phyloP scores from a whole-genome alignment of 2,113 vertebrate species.

The Orycteropus afer region DNA sequence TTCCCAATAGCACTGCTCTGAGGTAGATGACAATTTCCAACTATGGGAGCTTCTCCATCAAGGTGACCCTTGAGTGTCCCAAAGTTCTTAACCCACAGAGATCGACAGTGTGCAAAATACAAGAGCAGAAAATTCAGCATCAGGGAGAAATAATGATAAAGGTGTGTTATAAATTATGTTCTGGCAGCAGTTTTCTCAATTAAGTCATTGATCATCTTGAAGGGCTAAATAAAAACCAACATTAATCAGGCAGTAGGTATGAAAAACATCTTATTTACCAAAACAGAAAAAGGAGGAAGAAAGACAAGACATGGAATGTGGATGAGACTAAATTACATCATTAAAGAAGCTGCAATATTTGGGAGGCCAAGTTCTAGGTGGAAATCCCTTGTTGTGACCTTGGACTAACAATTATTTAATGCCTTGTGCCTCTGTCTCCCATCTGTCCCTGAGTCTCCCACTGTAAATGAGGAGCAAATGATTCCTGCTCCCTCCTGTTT shows the following conservation, averaged over 20 bases:
- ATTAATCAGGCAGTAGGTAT: constrained; percentile 36
- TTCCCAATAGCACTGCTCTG: neutral
- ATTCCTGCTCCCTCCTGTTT: constrained; percentile 43
- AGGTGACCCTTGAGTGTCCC: neutral
- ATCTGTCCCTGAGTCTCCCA: constrained; percentile 38
- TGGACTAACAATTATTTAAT: constrained; percentile 43
- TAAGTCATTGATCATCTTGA: constrained; percentile 36
- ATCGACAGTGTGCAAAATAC: neutral
- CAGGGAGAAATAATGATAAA: constrained; percentile 30
- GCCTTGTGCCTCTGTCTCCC: constrained; percentile 61
- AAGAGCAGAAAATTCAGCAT: constrained; percentile 33
- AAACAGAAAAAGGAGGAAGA: constrained; percentile 49
- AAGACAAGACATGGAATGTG: constrained; percentile 27
- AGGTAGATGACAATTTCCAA: constrained; percentile 33
- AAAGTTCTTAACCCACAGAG: neutral
- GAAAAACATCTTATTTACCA: constrained; percentile 69
- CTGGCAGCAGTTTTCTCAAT: neutral
- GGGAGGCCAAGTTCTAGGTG: constrained; percentile 6
- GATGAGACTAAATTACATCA: constrained; percentile 19
- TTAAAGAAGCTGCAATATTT: constrained; percentile 36
- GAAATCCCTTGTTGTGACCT: constrained; percentile 62
- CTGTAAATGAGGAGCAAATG: constrained; percentile 9
- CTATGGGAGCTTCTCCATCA: constrained; percentile 19
- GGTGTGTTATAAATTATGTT: neutral
- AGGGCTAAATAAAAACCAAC: constrained; percentile 60